A percentile compares a stretch with the other conserved stretches of the same genome.
Evolutionary conservation across 2,797 vertebrate species (phyloP).

Genomic region (Champsocephalus esox): DNA sequence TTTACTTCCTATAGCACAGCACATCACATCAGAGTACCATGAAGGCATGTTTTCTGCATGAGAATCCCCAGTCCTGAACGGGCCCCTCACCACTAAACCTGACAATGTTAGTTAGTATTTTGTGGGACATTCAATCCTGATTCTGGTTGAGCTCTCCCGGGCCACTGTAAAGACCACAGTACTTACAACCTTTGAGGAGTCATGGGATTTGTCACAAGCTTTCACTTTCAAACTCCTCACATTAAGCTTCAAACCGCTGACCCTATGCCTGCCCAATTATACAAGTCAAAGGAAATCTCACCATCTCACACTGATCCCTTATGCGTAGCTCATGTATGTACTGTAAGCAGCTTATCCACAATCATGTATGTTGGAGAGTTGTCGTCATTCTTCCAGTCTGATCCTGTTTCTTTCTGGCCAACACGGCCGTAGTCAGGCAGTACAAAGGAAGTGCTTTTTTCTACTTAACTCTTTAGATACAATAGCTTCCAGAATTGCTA

Average conservation of each 20-base stretch:
- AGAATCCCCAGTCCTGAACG: constrained; percentile 28
- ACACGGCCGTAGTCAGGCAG: constrained; percentile 12
- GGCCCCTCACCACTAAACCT: constrained; percentile 55
- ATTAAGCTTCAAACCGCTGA: constrained; percentile 69
- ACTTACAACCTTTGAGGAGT: constrained; percentile 62
- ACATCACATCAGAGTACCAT: constrained; percentile 13
- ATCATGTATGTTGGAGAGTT: constrained; percentile 26
- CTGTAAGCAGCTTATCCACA: constrained; percentile 58
- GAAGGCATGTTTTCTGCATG: constrained; percentile 27
- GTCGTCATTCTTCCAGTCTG: constrained; percentile 38
- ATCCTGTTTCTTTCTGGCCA: constrained; percentile 39
- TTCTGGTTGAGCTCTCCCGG: constrained; percentile 46
- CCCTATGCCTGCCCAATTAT: constrained; percentile 62
- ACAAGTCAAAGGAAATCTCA: constrained; percentile 72
- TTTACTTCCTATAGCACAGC: constrained; percentile 21
- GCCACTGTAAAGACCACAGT: constrained; percentile 49
- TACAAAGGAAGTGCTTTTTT: constrained; percentile 26
- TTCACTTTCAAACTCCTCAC: constrained; percentile 71
- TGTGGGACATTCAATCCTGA: constrained; percentile 45
- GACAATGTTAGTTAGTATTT: constrained; percentile 52
- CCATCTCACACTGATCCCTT: constrained; percentile 60
- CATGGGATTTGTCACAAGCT: constrained; percentile 75
- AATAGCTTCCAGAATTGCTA: constrained; percentile 31
- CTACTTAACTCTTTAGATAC: constrained; percentile 34
- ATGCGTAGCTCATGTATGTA: constrained; percentile 43